Evolutionary conservation across 2,888 invertebrate species (phyloP).

Genomic region (Gortyna flavago): DNA sequence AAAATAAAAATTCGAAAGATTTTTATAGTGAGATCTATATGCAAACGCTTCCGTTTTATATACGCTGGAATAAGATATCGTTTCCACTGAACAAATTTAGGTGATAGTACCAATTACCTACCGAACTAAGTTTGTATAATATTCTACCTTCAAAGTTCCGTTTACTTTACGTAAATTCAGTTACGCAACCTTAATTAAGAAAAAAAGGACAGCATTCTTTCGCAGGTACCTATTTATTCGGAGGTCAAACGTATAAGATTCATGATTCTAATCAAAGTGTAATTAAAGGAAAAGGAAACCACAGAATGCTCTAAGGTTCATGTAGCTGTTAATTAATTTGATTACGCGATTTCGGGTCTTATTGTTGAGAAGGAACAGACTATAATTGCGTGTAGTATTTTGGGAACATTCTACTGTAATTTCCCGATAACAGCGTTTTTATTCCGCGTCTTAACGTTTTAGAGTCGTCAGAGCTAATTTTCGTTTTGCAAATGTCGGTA

Average conservation of each 20-base stretch:
- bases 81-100: constrained; percentile 41
- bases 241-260: constrained; percentile 66
- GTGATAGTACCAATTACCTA: constrained; percentile 46
- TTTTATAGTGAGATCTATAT: constrained; percentile 47
- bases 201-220: constrained; percentile 66
- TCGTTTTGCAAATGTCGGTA: constrained; percentile 30
- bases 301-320: constrained; percentile 57
- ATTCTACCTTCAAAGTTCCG: constrained; percentile 60
- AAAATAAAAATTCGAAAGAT: constrained; percentile 44
- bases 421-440: constrained; percentile 59
- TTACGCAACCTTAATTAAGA: constrained; percentile 70
- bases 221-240: constrained; percentile 67
- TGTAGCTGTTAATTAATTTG: constrained; percentile 57
- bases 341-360: constrained; percentile 50
- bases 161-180: constrained; percentile 66
- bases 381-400: constrained; percentile 44
- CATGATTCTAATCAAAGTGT: constrained; percentile 67
- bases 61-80: constrained; percentile 30
- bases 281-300: constrained; percentile 68
- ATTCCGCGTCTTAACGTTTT: constrained; percentile 44
- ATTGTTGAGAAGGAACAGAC: constrained; percentile 10
- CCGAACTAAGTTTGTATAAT: constrained; percentile 63
- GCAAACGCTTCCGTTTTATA: constrained; percentile 32
- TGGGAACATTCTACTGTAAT: constrained; percentile 38
- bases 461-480: constrained; percentile 36